Evolutionary conservation across 2,113 vertebrate genomes (phyloP).

Genomic region (Corythaixoides concolor): DNA sequence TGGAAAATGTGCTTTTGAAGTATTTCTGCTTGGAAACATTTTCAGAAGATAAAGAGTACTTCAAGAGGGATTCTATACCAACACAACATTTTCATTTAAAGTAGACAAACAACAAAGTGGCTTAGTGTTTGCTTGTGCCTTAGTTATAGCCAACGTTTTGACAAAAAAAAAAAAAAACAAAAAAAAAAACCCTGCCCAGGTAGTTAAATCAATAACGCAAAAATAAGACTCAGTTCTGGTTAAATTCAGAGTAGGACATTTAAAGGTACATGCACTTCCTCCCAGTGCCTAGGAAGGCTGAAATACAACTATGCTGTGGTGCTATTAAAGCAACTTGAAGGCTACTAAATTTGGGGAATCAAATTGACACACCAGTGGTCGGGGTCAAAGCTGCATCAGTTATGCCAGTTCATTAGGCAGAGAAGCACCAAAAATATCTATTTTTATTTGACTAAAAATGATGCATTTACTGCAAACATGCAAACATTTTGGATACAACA

Average conservation of each 20-base stretch:
- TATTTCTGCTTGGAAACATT: conserved; percentile 52
- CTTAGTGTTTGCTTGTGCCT: background rate
- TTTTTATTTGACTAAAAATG: background rate
- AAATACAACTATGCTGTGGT: conserved; percentile 11
- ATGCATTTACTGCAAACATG: background rate
- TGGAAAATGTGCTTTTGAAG: conserved; percentile 24
- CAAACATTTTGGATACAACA: background rate
- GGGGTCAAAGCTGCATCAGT: background rate
- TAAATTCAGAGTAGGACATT: conserved; percentile 58
- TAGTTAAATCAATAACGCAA: conserved; percentile 29
- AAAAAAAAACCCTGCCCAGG: background rate
- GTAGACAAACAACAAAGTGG: background rate
- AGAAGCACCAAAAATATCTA: background rate
- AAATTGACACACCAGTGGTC: background rate
- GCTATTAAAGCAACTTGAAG: background rate
- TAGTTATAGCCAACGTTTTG: background rate
- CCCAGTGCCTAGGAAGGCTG: conserved; percentile 15
- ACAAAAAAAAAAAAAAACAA: background rate
- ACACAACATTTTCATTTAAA: conserved; percentile 34
- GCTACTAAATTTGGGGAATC: background rate
- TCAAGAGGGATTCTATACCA: conserved; percentile 34
- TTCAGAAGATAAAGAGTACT: conserved; percentile 43
- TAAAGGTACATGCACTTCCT: conserved; percentile 50
- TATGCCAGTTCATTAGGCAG: background rate
- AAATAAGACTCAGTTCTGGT: conserved; percentile 18